Conservation (phyloP, 2,797 vertebrate species). For the Setipinna tenuifilis region DNA sequence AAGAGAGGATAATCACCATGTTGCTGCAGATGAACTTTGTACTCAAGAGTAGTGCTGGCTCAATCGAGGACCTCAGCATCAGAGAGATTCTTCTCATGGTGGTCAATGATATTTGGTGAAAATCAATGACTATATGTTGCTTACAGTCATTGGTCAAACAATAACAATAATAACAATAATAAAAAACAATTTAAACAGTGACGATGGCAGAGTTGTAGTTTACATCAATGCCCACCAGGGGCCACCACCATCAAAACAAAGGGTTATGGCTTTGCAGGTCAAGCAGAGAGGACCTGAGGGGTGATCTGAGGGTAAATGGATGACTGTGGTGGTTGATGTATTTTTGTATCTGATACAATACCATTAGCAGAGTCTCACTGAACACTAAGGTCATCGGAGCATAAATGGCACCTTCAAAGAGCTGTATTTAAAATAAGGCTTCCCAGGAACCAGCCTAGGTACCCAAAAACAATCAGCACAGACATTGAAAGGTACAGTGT, state of each 20-base stretch:
- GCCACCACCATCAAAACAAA: conserved; percentile 1
- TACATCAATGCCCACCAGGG: neutral
- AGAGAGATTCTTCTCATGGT: neutral
- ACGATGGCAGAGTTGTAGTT: neutral
- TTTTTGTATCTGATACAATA: neutral
- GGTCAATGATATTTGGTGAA: neutral
- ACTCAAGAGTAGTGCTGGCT: neutral
- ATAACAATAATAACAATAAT: neutral
- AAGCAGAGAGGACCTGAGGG: conserved; percentile 1
- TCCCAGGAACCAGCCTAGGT: conserved; percentile 73
- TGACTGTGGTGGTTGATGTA: neutral
- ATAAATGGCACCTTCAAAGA: conserved; percentile 6
- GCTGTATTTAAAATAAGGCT: conserved; percentile 58
- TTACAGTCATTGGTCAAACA: too few relatives aligned
- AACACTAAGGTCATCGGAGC: neutral
- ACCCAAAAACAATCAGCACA: conserved; percentile 39
- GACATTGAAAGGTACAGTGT: conserved; percentile 4
- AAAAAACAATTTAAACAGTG: neutral
- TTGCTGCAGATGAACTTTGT: neutral
- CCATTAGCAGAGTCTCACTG: neutral
- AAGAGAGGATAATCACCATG: neutral
- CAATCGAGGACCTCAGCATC: neutral
- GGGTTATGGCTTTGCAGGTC: neutral
- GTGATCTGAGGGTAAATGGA: neutral
- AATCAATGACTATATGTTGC: neutral